These are phyloP conservation scores for Tipula helvola DNA, from an alignment of 2,888 invertebrate genomes.

Conservation along the genomic window DNA sequence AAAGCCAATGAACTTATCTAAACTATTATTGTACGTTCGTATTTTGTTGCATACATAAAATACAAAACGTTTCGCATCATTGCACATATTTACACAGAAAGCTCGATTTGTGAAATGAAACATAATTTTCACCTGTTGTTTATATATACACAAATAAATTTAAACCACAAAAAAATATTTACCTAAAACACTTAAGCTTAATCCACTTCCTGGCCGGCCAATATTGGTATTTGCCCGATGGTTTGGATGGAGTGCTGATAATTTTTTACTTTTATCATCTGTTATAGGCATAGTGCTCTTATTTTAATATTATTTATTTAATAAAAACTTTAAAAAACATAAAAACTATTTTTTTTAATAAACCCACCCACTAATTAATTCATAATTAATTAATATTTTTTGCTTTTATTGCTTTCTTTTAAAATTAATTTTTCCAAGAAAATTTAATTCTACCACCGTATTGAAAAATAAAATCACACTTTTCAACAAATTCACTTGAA, in stretches of 20 bases:
- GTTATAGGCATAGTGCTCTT: constrained; percentile 10
- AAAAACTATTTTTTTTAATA: background rate
- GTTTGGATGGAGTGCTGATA: background rate
- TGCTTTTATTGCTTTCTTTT: background rate
- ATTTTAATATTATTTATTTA: background rate
- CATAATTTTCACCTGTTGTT: background rate
- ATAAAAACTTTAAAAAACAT: background rate
- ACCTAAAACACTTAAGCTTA: constrained; percentile 37
- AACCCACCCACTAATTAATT: background rate
- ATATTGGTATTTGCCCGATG: constrained; percentile 13
- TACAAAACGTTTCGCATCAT: background rate
- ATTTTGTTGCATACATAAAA: background rate
- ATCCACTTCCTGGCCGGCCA: constrained; percentile 32
- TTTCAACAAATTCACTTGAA: background rate
- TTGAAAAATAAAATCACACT: background rate
- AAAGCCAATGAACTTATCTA: background rate
- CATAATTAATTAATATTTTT: background rate
- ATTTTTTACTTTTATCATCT: constrained; percentile 1
- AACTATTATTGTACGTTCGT: background rate
- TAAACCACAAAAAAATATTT: constrained; percentile 16
- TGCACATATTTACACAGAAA: background rate
- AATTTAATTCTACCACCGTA: background rate
- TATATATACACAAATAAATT: background rate
- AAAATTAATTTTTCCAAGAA: background rate
- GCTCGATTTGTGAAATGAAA: background rate